phyloP scores from a whole-genome alignment of 2,797 vertebrate species.

The Molossus molossus region DNA sequence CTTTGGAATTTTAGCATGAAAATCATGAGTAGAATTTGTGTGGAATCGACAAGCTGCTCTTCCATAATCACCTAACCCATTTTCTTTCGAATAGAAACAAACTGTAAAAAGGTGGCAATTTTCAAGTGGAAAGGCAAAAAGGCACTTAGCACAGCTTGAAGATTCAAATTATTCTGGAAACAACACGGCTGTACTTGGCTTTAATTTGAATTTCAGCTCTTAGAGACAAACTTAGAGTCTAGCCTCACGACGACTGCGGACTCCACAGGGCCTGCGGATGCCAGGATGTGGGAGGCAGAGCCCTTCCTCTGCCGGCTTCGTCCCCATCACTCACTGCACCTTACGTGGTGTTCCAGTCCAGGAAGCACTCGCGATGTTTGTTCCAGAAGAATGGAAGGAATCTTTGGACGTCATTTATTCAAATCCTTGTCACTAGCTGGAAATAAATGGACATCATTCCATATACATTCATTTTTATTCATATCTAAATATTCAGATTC shows the following conservation, averaged over 20 bases:
- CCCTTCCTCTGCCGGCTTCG: background rate
- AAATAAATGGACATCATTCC: background rate
- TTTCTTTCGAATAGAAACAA: conserved; percentile 75
- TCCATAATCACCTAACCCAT: conserved; percentile 74
- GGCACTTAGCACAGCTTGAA: conserved; percentile 75
- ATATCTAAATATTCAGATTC: conserved; percentile 40
- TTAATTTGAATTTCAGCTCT: conserved; percentile 73
- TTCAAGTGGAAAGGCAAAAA: conserved; percentile 76
- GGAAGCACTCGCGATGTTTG: background rate
- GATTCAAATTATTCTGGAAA: conserved; percentile 70
- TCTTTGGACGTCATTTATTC: conserved; percentile 14
- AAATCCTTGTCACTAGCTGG: background rate
- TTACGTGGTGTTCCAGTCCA: background rate
- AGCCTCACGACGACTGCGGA: conserved; percentile 19
- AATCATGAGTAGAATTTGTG: conserved; percentile 66
- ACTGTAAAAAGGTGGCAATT: conserved; percentile 79
- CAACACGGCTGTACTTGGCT: conserved; percentile 59
- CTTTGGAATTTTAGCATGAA: conserved; percentile 74
- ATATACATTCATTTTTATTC: background rate
- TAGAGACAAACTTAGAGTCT: conserved; percentile 25
- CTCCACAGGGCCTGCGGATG: conserved; percentile 20
- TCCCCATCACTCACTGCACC: background rate
- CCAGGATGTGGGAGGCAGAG: background rate
- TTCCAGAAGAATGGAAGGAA: conserved; percentile 4
- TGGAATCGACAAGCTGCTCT: conserved; percentile 60